Base-by-base conservation (phyloP, 2,888 invertebrate genomes). In the Dicyrtoma fusca region DNA sequence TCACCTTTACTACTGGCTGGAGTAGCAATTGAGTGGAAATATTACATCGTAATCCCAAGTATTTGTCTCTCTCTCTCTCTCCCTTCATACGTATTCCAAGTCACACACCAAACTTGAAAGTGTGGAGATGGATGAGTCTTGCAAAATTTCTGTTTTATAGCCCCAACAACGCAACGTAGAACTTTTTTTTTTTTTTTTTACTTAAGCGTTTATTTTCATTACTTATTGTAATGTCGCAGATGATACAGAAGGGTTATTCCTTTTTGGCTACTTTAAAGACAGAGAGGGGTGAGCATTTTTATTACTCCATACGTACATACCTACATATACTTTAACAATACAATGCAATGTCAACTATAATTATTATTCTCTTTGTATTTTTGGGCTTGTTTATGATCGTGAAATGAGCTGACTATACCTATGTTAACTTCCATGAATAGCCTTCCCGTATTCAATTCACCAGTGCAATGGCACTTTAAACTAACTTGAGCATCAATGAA, bases 131-230 rank as follows among this genome's bases (percentile, higher is more conserved):
- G 25, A 34, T 34, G 14, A 53, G 66, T 26, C 51, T 66, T 66
- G 66, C 66, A 42, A 66, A 66, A 66, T 66, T 42, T 42, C 19
- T 13, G 34, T 66, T 66, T 66, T 66, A 66, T 66, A 26, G 51
- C 42, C 42, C 53, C n/a, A 26, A 14, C 51, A 19, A 21, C 34
- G 66, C n/a, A n/a, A n/a, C n/a, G n/a, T n/a, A n/a, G n/a, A n/a
- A n/a, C n/a, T n/a, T n/a, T n/a, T n/a, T n/a, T n/a, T 66, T 66
- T 53, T 66, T 66, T 34, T 21, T 47, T 23, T 34, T 21, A 19
- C 34, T n/a, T 17, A 23, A 26, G 53, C 66, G 53, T 66, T 66
- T 66, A 66, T 53, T 66, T 66, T 66, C 66, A 66, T 63, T 26
- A 23, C 25, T 23, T 57, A 8, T 34, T 5, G 8, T 34, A 34